Percentiles rank a stretch among this genome's conserved stretches.
Evolutionary conservation across 2,888 invertebrate genomes (phyloP).

Genomic region (Temnothorax rugatulus): DNA sequence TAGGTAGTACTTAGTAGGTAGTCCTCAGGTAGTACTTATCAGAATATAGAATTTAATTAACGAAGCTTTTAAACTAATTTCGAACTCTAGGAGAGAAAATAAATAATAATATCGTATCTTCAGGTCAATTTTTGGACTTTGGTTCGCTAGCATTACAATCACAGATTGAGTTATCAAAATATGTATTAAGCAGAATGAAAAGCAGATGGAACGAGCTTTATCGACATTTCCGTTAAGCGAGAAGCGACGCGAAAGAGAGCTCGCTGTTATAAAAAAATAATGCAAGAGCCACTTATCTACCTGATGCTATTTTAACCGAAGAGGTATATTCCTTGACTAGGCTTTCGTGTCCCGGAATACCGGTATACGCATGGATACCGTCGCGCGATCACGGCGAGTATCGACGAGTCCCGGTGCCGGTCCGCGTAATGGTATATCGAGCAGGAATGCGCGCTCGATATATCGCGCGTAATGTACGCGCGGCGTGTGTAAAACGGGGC

Average conservation of each 20-base stretch:
- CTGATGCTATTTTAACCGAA: slow-evolving; percentile 19
- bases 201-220: not conserved
- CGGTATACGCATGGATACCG: not conserved
- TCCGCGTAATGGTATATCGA: slow-evolving; percentile 42
- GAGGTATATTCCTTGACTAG: not conserved
- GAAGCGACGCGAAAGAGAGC: not conserved
- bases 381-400: slow-evolving; percentile 23
- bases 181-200: not conserved
- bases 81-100: not conserved
- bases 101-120: not conserved
- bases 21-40: too few relatives aligned
- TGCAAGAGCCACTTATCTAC: slow-evolving; percentile 2
- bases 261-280: slow-evolving; percentile 7
- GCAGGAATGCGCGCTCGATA: slow-evolving; percentile 48
- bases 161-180: not conserved
- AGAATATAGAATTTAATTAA: not conserved
- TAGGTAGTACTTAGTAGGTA: too few relatives aligned
- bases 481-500: slow-evolving; percentile 42
- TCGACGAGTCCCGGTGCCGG: slow-evolving; percentile 28
- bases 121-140: not conserved
- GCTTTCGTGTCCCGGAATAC: not conserved
- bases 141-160: not conserved
- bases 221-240: not conserved
- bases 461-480: slow-evolving; percentile 49
- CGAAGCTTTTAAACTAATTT: not conserved